A percentile compares a stretch with the other conserved stretches of the same genome.
Conservation (phyloP, 2,797 vertebrate genomes). For the Triplophysa yarkandensis region DNA sequence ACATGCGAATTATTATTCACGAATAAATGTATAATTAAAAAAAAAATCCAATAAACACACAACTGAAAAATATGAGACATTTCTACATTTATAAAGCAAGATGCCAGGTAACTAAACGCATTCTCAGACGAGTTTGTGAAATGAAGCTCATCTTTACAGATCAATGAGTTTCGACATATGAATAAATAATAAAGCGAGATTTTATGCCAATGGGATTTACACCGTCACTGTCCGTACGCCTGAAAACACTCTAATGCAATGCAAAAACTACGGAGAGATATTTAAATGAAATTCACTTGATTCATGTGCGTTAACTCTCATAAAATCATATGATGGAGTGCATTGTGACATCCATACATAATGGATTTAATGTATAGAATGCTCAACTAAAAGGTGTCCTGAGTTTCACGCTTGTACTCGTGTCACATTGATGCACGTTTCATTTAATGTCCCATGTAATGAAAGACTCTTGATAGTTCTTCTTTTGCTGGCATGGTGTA, state of each 20-base stretch:
- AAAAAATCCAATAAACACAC: background rate
- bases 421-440: constrained; percentile 41
- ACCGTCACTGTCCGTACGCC: background rate
- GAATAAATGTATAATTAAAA: background rate
- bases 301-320: constrained; percentile 10
- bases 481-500: constrained; percentile 44
- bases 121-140: constrained; percentile 13
- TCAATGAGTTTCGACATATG: constrained; percentile 26
- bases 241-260: background rate
- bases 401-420: constrained; percentile 20
- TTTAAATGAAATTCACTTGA: constrained; percentile 36
- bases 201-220: constrained; percentile 15
- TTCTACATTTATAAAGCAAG: constrained; percentile 6
- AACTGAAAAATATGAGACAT: background rate
- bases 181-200: constrained; percentile 24
- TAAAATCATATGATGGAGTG: constrained; percentile 41
- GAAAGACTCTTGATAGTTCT: constrained; percentile 35
- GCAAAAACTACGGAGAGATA: constrained; percentile 3
- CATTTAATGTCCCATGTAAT: constrained; percentile 56
- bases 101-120: background rate
- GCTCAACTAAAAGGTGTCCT: constrained; percentile 5
- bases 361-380: constrained; percentile 16
- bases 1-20: background rate
- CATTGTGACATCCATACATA: constrained; percentile 32
- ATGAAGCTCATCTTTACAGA: constrained; percentile 31